These are phyloP conservation scores for Antennarius maculatus DNA, from an alignment of 2,797 vertebrate species.

Conservation along the genomic window DNA sequence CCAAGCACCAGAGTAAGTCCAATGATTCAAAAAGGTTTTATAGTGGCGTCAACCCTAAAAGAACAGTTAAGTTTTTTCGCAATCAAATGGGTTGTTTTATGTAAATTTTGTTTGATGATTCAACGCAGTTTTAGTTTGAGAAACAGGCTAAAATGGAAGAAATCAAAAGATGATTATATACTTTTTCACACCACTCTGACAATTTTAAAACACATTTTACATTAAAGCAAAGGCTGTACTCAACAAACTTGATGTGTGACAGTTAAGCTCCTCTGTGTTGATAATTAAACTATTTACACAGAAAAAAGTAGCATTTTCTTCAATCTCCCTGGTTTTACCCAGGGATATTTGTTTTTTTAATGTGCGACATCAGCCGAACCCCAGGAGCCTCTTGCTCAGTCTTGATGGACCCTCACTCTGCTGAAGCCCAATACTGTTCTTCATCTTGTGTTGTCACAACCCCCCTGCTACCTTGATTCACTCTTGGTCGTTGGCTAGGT, in stretches of 20 bases:
- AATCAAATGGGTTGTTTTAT: too few relatives aligned
- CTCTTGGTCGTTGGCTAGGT: conserved; percentile 99
- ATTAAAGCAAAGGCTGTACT: conserved; percentile 40
- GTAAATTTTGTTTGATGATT: too few relatives aligned
- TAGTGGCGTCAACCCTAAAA: too few relatives aligned
- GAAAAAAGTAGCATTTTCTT: conserved; percentile 58
- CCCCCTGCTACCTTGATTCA: conserved; percentile 99
- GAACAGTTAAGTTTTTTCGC: too few relatives aligned
- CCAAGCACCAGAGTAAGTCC: too few relatives aligned
- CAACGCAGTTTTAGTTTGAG: too few relatives aligned
- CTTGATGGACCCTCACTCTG: conserved; percentile 85
- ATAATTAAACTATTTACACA: conserved; percentile 50
- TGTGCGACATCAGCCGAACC: conserved; percentile 88
- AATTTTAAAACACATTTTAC: conserved; percentile 42
- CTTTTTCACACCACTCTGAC: neutral
- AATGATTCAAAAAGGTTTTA: too few relatives aligned
- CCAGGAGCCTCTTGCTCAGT: conserved; percentile 83
- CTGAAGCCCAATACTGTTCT: conserved; percentile 97
- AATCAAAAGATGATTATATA: too few relatives aligned
- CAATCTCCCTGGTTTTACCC: conserved; percentile 54
- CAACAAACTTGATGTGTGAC: conserved; percentile 42
- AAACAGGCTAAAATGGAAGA: too few relatives aligned
- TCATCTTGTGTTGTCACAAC: conserved; percentile 99
- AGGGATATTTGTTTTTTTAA: conserved; percentile 69
- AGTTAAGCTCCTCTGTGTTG: conserved; percentile 45